Conservation (phyloP, 1,140 invertebrate genomes). For the Hetaerina americana region DNA sequence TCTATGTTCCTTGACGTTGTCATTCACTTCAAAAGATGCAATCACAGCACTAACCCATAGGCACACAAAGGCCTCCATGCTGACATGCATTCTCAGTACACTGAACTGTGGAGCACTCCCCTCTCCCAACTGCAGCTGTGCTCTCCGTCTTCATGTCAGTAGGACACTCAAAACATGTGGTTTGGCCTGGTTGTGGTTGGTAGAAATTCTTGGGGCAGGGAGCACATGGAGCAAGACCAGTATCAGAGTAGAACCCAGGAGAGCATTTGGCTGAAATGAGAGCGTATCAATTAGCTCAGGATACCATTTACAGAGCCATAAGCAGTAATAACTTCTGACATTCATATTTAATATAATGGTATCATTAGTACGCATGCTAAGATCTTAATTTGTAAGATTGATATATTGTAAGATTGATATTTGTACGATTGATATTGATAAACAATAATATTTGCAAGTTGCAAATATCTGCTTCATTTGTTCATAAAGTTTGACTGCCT, state of each 20-base stretch:
- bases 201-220: conserved; percentile 88
- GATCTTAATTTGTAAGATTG: no score
- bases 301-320: not conserved
- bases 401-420: no score
- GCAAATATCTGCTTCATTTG: no score
- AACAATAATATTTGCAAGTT: no score
- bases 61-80: conserved; percentile 83
- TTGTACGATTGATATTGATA: no score
- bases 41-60: conserved; percentile 39
- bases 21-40: not conserved
- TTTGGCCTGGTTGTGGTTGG: conserved; percentile 69
- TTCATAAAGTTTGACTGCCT: no score
- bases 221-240: conserved; percentile 88
- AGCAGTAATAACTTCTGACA: not conserved
- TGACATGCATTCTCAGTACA: conserved; percentile 79
- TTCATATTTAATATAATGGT: no score
- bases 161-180: conserved; percentile 70
- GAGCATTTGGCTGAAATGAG: conserved; percentile 57
- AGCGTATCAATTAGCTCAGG: not conserved
- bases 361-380: no score
- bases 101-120: conserved; percentile 73
- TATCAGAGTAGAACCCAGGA: conserved; percentile 87
- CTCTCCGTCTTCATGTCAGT: conserved; percentile 69
- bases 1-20: no score
- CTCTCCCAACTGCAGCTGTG: conserved; percentile 56